Evolutionary conservation across 2,113 vertebrate species (phyloP).

Genomic region (Callipepla californica): DNA sequence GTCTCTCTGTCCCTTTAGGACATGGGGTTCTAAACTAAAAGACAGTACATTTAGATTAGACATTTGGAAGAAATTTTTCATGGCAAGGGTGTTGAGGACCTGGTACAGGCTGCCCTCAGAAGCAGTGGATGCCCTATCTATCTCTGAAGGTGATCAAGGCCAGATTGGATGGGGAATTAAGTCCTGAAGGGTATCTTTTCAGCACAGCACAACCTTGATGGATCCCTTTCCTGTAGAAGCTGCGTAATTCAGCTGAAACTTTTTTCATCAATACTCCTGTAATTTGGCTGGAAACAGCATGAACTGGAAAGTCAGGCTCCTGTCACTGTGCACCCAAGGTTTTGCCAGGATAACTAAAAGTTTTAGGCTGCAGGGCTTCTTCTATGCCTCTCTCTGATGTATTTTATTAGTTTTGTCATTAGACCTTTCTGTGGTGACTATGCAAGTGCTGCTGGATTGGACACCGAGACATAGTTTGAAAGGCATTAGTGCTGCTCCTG

Average conservation of each 20-base stretch:
- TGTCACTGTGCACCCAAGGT: not conserved
- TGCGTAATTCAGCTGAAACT: not conserved
- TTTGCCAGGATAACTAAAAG: conserved; percentile 3
- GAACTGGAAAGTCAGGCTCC: conserved; percentile 24
- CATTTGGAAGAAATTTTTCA: not conserved
- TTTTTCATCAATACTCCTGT: not conserved
- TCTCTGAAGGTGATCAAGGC: not conserved
- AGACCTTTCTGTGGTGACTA: not conserved
- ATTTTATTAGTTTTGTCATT: not conserved
- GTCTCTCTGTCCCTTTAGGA: not conserved
- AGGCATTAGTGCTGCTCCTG: not conserved
- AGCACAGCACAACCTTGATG: not conserved
- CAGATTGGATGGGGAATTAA: not conserved
- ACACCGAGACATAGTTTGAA: not conserved
- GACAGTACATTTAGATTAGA: not conserved
- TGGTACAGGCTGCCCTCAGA: not conserved
- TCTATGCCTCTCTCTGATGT: not conserved
- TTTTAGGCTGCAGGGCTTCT: not conserved
- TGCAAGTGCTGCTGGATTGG: not conserved
- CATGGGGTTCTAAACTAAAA: not conserved
- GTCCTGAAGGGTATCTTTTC: not conserved
- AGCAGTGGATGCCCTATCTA: not conserved
- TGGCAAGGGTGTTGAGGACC: not conserved
- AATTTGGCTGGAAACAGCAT: not conserved
- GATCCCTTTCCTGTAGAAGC: not conserved